Conservation (phyloP, 2,797 vertebrate genomes). For the Chaunax sp. region DNA sequence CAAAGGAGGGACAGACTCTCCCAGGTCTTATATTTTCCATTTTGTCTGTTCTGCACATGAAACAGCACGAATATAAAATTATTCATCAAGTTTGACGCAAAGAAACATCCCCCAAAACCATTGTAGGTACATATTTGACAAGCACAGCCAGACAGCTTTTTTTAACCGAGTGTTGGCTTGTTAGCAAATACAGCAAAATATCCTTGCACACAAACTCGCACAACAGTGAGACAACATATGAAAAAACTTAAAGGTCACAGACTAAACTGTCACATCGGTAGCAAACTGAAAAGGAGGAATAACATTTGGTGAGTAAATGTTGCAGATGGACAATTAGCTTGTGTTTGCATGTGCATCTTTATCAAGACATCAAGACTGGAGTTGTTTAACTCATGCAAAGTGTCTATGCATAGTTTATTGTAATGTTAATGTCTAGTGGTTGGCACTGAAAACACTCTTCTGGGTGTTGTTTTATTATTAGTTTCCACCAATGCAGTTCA, state of each 20-base stretch:
- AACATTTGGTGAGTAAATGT: too few relatives aligned
- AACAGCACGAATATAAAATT: conserved; percentile 52
- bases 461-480: too few relatives aligned
- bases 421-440: too few relatives aligned
- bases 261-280: not conserved
- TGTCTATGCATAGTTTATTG: not conserved
- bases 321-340: not conserved
- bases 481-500: too few relatives aligned
- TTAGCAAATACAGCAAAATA: too few relatives aligned
- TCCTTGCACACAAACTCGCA: too few relatives aligned
- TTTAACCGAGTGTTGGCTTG: too few relatives aligned
- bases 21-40: conserved; percentile 21
- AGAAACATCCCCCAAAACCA: conserved; percentile 23
- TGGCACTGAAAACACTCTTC: too few relatives aligned
- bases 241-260: conserved; percentile 10
- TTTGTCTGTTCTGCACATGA: conserved; percentile 43
- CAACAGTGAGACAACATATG: too few relatives aligned
- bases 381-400: not conserved
- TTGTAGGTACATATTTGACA: conserved; percentile 48
- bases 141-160: conserved; percentile 41
- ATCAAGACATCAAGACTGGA: not conserved
- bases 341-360: not conserved
- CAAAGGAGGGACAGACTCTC: conserved; percentile 15
- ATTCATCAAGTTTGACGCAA: conserved; percentile 56
- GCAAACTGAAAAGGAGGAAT: too few relatives aligned